Base-by-base conservation (phyloP, 1,140 invertebrate species). In the Achatina immaculata region DNA sequence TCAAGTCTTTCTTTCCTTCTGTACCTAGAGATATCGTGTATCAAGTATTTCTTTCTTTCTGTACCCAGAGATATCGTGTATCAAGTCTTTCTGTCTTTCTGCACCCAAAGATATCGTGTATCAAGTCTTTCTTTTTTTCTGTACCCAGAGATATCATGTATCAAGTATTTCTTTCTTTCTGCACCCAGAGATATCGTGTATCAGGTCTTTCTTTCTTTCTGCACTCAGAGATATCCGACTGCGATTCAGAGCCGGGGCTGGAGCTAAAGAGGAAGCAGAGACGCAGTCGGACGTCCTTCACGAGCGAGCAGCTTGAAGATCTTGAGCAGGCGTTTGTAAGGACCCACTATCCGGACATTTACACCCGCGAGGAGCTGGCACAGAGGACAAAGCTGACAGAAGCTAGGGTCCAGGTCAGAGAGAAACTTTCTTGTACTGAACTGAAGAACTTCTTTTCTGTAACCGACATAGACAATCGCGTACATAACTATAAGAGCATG, bases 331-430 rank as follows among this genome's bases (percentile, higher is more conserved):
- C 97, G 0, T 99, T 99, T 86, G 97, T 98, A 89, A 93, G 97
- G 58, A 97, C 97, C 0, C 97, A 98, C 0, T 99, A 99, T 90
- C 97, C 98, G 0, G 98, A 99, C 91, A 97, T 99, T 3, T 99
- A 99, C 90, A 97, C 97, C 0, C 92, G 98, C 62, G 97, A 99
- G 90, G 97, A 99, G 91, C 90, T 99, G 51, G 97, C 97, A 4
- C 97, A 98, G 94, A 94, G 95, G 86, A 96, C 97, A 11, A 95
- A 94, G 82, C 92, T 98, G 42, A 97, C 95, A 66, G 97, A 98
- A 92, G 96, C 96, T 0, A 93, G 96, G 91, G 96, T 98, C 2
- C 97, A 98, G 94, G 96, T 98, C 97, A 97, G 93, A n/a, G n/a
- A n/a, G n/a, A n/a, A n/a, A 19, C 11, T 14, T 68, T 19, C 6